Conservation (phyloP, 2,113 vertebrate genomes). For the Plecotus auritus region DNA sequence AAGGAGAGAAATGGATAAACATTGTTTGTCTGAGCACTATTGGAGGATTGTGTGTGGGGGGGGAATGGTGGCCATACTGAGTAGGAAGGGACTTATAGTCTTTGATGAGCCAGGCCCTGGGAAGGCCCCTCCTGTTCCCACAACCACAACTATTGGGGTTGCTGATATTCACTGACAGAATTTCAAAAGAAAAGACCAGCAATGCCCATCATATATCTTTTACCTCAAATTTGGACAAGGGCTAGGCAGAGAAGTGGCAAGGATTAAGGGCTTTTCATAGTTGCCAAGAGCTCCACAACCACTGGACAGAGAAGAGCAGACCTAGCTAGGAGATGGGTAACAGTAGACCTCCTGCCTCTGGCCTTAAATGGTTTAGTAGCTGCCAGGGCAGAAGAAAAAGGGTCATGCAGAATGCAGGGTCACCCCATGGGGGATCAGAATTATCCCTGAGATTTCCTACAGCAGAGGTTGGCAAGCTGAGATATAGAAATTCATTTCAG, state of each 20-base stretch:
- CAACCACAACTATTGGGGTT: neutral
- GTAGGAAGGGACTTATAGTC: neutral
- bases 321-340: neutral
- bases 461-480: constrained; percentile 21
- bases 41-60: neutral
- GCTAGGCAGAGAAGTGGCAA: neutral
- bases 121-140: neutral
- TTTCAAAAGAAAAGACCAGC: constrained; percentile 3
- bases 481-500: constrained; percentile 11
- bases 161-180: neutral
- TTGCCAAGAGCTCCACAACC: neutral
- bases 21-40: neutral
- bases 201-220: neutral
- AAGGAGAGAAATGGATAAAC: neutral
- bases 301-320: neutral
- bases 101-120: neutral
- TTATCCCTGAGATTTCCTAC: neutral
- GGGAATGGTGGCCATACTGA: neutral
- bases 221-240: neutral
- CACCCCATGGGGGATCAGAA: neutral
- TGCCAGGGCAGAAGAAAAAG: neutral
- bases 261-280: neutral
- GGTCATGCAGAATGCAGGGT: neutral
- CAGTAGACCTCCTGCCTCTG: neutral
- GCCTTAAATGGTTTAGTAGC: neutral